phyloP scores from a whole-genome alignment of 2,797 vertebrate species.

The Aulostomus chinensis region DNA sequence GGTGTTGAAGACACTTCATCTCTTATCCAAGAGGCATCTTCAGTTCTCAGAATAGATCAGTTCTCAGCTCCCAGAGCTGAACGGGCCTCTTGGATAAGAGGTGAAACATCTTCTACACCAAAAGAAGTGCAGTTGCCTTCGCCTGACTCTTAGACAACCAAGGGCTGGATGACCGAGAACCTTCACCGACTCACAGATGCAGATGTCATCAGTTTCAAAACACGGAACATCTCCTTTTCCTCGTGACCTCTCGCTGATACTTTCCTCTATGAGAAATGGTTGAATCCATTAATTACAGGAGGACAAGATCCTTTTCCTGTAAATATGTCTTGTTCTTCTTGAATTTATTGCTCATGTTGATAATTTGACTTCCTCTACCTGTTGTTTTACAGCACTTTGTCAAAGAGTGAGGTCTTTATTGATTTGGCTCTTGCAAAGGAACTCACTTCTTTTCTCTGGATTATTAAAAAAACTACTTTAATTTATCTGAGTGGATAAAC shows the following conservation, averaged over 20 bases:
- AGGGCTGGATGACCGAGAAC: no score
- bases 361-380: slow-evolving; percentile 36
- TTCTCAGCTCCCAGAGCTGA: no score
- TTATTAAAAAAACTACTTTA: slow-evolving; percentile 25
- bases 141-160: no score
- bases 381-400: slow-evolving; percentile 22
- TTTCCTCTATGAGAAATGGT: no score
- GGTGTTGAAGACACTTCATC: no score
- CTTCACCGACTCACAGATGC: no score
- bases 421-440: slow-evolving; percentile 8
- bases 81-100: no score
- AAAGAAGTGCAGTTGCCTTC: no score
- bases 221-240: slow-evolving; percentile 6
- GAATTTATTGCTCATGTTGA: slow-evolving; percentile 18
- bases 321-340: slow-evolving; percentile 12
- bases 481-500: slow-evolving; percentile 1
- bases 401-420: background rate
- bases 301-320: slow-evolving; percentile 14
- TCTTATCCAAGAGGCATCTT: no score
- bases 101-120: no score
- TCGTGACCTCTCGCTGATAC: slow-evolving; percentile 1
- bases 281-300: slow-evolving; percentile 12
- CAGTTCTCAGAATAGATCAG: no score
- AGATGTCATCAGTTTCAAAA: slow-evolving; percentile 20
- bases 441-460: slow-evolving; percentile 14